phyloP scores from a whole-genome alignment of 2,797 vertebrate genomes.

The Acanthornis magna region DNA sequence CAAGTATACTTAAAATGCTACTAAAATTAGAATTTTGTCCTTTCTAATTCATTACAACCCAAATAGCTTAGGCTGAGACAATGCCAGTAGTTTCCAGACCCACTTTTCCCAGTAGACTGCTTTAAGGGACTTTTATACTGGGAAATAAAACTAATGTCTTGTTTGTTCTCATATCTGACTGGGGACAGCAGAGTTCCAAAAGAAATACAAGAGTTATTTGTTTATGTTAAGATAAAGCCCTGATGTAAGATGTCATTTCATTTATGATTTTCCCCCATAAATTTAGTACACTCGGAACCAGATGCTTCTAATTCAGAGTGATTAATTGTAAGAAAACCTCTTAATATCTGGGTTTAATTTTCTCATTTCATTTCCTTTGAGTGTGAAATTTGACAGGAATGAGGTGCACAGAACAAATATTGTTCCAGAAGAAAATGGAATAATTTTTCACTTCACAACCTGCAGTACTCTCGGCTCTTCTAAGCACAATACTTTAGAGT shows the following conservation, averaged over 20 bases:
- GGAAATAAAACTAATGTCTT: neutral
- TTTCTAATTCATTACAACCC: neutral
- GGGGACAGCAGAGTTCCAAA: slow-evolving; percentile 26
- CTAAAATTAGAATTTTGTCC: slow-evolving; percentile 15
- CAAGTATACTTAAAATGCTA: neutral
- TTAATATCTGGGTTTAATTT: neutral
- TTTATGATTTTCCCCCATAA: slow-evolving; percentile 19
- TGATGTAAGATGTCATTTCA: neutral
- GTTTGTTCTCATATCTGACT: slow-evolving; percentile 29
- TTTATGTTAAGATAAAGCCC: slow-evolving; percentile 42
- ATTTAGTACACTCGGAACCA: neutral
- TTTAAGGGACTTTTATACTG: slow-evolving; percentile 25
- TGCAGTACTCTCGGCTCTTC: neutral
- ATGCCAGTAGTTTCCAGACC: neutral
- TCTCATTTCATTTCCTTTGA: neutral
- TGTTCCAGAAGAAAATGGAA: neutral
- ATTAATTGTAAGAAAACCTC: slow-evolving; percentile 13
- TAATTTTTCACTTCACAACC: neutral
- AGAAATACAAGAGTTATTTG: slow-evolving; percentile 39
- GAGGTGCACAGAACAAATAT: neutral
- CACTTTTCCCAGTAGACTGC: neutral
- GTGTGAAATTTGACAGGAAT: slow-evolving; percentile 13
- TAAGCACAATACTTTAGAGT: neutral
- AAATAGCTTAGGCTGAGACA: neutral
- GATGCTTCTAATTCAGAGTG: slow-evolving; percentile 1